Base-by-base conservation (phyloP, 2,888 invertebrate species). In the Aphidius colemani region DNA sequence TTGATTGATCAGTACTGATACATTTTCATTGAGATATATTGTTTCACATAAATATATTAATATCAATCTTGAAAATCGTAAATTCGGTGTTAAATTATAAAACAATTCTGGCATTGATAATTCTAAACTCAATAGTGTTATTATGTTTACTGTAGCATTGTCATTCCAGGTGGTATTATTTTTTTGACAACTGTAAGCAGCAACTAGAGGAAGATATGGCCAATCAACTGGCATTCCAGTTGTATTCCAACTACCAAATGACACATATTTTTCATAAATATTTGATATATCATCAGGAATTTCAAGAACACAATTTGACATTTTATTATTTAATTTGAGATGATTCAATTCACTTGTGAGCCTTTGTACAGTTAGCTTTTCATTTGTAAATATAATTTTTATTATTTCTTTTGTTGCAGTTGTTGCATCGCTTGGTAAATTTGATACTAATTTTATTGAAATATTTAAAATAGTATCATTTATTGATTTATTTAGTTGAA, bases 181-280 rank as follows among this genome's bases (percentile, higher is more conserved):
- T 59, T 69, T 72, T 10, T 70, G 84, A 70, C 85, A 84, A 58
- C 86, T 84, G 74, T 90, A 88, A 61, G 88, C 75, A 63, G 86
- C 82, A 6, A 90, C 82, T 63, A 93, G 85, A 41, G 91, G 90
- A 73, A 90, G 83, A 81, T 90, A 94, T 9, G 92, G 88, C 94
- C 94, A 94, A 76, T 94, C 93, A 58, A 87, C 85, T 0, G 93
- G 92, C 69, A 93, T 84, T 10, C 92, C 87, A 9, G 90, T 88
- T 57, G 88, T 86, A 68, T 85, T 84, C 85, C 88, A 88, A 13
- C 63, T 71, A 5, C 74, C 75, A 3, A 55, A 49, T 0, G 67
- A 66, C 0, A 81, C 66, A 44, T 75, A 81, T 46, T 67, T 70
- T 10, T 74, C 73, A 53, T 78, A 82, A 3, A 74, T 64, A 7